phyloP scores from a whole-genome alignment of 64 coral and sea anemone species.

The Porites lutea region DNA sequence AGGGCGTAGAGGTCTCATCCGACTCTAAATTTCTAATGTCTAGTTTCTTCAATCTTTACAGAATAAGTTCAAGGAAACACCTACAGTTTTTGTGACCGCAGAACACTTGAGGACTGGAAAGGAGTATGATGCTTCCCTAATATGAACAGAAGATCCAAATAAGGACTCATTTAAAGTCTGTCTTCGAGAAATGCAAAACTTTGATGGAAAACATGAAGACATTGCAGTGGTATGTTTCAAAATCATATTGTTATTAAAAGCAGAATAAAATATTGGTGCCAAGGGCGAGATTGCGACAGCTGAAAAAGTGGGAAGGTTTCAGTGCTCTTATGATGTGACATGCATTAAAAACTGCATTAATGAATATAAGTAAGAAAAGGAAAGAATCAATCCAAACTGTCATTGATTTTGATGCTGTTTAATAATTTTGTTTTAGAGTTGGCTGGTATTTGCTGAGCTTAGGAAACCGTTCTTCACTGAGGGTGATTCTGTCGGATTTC shows the following conservation, averaged over 20 bases:
- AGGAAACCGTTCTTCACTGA: not conserved
- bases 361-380: no score
- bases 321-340: no score
- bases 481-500: not conserved
- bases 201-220: conserved; percentile 50
- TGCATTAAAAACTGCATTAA: no score
- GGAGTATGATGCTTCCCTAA: conserved; percentile 33
- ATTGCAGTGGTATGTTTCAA: conserved; percentile 47
- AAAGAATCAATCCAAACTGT: no score
- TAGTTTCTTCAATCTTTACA: not conserved
- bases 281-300: no score
- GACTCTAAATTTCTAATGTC: no score
- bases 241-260: no score
- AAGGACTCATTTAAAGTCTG: conserved; percentile 49
- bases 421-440: not conserved
- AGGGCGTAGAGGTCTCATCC: no score
- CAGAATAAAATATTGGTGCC: no score
- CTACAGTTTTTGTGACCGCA: conserved; percentile 37
- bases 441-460: not conserved
- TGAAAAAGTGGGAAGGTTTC: no score
- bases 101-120: conserved; percentile 14
- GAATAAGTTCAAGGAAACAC: conserved; percentile 28
- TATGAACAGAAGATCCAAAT: conserved; percentile 45
- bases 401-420: no score
- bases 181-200: conserved; percentile 54